A percentile compares a stretch with the other conserved stretches of the same genome.
Conservation (phyloP, 2,113 vertebrate genomes). For the Hyperoodon ampullatus region DNA sequence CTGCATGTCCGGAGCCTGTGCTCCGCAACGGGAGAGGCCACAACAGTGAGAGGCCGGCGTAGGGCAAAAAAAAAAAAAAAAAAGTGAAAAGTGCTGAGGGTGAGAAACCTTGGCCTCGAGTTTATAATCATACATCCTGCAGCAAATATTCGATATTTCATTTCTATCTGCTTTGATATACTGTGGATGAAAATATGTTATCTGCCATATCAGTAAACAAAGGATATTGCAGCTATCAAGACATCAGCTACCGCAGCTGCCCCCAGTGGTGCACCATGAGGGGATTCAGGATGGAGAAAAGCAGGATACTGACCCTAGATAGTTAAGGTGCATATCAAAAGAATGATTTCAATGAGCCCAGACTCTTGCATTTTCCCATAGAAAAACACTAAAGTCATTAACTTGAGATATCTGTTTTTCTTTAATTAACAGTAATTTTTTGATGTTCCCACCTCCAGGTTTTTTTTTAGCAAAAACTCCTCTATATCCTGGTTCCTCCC, state of each 20-base stretch:
- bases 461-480: neutral
- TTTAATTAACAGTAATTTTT: neutral
- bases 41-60: too few relatives aligned
- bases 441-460: neutral
- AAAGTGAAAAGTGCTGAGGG: too few relatives aligned
- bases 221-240: neutral
- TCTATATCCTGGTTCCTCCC: neutral
- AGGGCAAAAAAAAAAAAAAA: too few relatives aligned
- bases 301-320: neutral
- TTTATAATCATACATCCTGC: neutral
- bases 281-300: neutral
- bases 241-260: neutral
- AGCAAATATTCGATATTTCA: neutral
- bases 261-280: neutral
- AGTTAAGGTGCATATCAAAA: neutral
- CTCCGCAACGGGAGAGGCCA: too few relatives aligned
- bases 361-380: neutral
- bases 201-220: neutral
- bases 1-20: too few relatives aligned
- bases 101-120: neutral
- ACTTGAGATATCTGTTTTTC: neutral
- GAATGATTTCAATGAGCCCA: neutral
- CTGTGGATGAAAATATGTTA: neutral
- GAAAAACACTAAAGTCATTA: neutral
- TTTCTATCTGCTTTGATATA: neutral